These are phyloP conservation scores for Oxycera nigricornis DNA, from an alignment of 2,888 invertebrate species.

Conservation along the genomic window DNA sequence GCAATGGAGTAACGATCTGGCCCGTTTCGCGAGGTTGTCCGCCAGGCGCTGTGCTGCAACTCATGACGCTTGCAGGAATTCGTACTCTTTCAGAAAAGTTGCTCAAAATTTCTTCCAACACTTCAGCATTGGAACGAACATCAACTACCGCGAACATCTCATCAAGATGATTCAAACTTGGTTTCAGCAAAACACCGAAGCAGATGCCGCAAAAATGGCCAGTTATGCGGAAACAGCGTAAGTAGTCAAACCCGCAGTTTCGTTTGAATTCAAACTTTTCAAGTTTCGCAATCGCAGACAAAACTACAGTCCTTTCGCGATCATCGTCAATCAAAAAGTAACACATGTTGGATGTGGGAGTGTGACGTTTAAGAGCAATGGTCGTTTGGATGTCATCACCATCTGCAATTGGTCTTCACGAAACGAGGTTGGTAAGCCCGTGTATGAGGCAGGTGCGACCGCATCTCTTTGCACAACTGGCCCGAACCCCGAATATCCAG, in stretches of 20 bases:
- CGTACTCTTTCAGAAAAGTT: slow-evolving; percentile 35
- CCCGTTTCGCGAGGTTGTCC: slow-evolving; percentile 48
- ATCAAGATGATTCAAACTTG: slow-evolving; percentile 17
- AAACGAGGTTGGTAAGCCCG: slow-evolving; percentile 43
- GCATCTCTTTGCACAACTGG: slow-evolving; percentile 48
- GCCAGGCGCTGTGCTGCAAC: slow-evolving; percentile 42
- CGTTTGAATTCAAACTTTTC: background rate
- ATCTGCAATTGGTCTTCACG: slow-evolving; percentile 51
- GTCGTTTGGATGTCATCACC: background rate
- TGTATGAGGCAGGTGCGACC: slow-evolving; percentile 47
- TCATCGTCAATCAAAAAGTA: slow-evolving; percentile 42
- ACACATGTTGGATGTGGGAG: slow-evolving; percentile 1
- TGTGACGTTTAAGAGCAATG: background rate
- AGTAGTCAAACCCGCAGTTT: background rate
- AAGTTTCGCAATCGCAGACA: slow-evolving; percentile 42
- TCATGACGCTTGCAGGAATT: slow-evolving; percentile 49
- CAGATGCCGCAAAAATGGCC: slow-evolving; percentile 9
- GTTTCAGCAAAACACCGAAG: background rate
- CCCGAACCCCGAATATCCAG: slow-evolving; percentile 40
- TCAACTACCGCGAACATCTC: slow-evolving; percentile 42
- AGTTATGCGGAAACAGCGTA: background rate
- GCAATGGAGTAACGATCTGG: slow-evolving; percentile 48
- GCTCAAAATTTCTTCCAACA: slow-evolving; percentile 1
- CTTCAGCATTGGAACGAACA: slow-evolving; percentile 46
- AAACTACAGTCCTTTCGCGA: slow-evolving; percentile 49